A percentile compares a stretch with the other conserved stretches of the same genome.
Conservation (phyloP, 2,797 vertebrate species). For the Semaprochilodus insignis region DNA sequence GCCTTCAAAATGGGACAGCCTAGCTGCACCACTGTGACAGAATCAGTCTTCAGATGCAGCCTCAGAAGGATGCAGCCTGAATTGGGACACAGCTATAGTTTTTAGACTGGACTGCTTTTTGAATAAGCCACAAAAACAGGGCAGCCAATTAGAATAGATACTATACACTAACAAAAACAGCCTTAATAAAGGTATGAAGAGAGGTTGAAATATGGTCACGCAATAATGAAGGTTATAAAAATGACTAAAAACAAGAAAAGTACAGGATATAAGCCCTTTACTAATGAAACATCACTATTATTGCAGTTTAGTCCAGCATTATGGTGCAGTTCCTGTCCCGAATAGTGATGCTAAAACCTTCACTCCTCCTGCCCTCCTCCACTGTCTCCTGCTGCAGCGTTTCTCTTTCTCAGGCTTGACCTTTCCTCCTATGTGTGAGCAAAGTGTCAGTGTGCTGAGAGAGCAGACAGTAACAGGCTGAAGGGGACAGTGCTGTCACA, state of each 20-base stretch:
- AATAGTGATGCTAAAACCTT: background rate
- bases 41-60: no score
- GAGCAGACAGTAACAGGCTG: slow-evolving; percentile 39
- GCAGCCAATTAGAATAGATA: no score
- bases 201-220: background rate
- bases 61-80: no score
- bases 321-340: background rate
- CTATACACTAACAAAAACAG: background rate
- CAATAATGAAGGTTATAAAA: no score
- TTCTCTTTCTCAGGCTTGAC: slow-evolving; percentile 29
- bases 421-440: slow-evolving; percentile 21
- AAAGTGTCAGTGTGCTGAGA: slow-evolving; percentile 17
- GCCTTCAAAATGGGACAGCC: no score
- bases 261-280: background rate
- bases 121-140: no score
- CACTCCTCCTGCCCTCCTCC: background rate
- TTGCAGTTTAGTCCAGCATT: background rate
- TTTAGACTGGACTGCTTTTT: no score
- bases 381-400: slow-evolving; percentile 7
- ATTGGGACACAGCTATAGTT: no score
- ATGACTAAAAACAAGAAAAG: no score
- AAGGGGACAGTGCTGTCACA: slow-evolving; percentile 43
- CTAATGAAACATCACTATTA: background rate
- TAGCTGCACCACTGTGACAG: no score
- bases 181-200: background rate